Conservation (phyloP, 1,140 invertebrate species). For the Camponotus floridanus region DNA sequence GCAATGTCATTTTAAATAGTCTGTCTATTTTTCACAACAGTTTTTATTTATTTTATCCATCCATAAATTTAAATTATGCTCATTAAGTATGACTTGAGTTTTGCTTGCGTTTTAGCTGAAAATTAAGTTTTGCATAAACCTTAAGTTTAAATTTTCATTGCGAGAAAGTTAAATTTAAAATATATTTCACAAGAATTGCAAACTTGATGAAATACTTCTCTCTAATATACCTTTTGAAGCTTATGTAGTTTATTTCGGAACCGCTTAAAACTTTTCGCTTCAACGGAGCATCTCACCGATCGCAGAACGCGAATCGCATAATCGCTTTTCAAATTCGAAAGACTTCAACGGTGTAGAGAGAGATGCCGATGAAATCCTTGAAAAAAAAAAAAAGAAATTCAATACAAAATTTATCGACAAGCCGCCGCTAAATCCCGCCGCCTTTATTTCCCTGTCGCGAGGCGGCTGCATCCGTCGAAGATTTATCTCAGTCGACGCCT, state of each 20-base stretch:
- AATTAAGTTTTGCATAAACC: too few species aligned
- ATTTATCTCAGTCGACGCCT: constrained; percentile 65
- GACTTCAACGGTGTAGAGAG: background rate
- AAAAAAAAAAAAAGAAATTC: constrained; percentile 38
- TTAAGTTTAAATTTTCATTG: too few species aligned
- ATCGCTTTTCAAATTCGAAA: background rate
- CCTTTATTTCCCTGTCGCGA: constrained; percentile 42
- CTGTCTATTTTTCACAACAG: background rate
- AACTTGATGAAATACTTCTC: background rate
- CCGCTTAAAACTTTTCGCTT: background rate
- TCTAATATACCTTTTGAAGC: background rate
- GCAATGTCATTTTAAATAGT: background rate
- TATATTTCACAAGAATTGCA: background rate
- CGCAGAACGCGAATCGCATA: constrained; percentile 36
- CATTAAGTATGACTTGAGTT: too few species aligned
- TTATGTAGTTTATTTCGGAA: background rate
- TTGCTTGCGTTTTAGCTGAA: too few species aligned
- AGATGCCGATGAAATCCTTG: constrained; percentile 9
- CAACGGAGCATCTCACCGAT: background rate
- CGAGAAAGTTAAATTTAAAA: too few species aligned
- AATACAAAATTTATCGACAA: constrained; percentile 54
- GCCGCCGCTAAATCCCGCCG: constrained; percentile 8
- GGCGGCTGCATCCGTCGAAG: constrained; percentile 32
- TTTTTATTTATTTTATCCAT: background rate
- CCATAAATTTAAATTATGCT: background rate